Percentiles rank a stretch among this genome's conserved stretches.
phyloP scores from a whole-genome alignment of 2,888 invertebrate species.

The Agonopterix heracliana region DNA sequence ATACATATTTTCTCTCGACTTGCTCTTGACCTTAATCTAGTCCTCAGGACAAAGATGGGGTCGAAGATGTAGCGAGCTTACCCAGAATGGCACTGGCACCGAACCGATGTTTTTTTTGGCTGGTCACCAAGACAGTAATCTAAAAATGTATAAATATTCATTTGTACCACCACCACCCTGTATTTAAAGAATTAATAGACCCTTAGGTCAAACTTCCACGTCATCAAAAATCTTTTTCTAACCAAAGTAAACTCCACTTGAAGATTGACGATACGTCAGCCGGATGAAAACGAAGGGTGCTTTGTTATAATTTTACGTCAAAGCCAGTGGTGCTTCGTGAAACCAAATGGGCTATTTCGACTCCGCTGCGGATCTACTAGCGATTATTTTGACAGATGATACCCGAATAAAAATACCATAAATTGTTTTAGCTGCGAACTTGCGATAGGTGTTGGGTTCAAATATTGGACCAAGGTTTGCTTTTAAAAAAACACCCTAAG shows the following conservation, averaged over 20 bases:
- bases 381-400: conserved; percentile 31
- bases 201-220: background rate
- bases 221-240: background rate
- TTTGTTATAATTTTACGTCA: conserved; percentile 40
- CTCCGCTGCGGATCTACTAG: conserved; percentile 23
- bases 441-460: background rate
- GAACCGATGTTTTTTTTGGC: no score
- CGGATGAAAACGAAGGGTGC: conserved; percentile 22
- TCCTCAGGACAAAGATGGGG: no score
- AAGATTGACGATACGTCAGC: background rate
- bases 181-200: no score
- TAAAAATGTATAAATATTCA: no score
- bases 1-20: no score
- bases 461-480: no score
- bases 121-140: no score
- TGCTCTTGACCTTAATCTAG: no score
- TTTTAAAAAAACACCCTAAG: no score
- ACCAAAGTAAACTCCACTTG: conserved; percentile 12
- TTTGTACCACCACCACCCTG: no score
- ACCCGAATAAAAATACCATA: conserved; percentile 6
- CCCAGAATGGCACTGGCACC: no score
- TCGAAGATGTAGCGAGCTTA: no score
- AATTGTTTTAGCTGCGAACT: background rate
- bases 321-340: conserved; percentile 34
- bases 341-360: conserved; percentile 38